Evolutionary conservation across 2,888 invertebrate species (phyloP), one percentile per base, ranked within the genome.

Genomic region (Stegana nigrithorax): DNA sequence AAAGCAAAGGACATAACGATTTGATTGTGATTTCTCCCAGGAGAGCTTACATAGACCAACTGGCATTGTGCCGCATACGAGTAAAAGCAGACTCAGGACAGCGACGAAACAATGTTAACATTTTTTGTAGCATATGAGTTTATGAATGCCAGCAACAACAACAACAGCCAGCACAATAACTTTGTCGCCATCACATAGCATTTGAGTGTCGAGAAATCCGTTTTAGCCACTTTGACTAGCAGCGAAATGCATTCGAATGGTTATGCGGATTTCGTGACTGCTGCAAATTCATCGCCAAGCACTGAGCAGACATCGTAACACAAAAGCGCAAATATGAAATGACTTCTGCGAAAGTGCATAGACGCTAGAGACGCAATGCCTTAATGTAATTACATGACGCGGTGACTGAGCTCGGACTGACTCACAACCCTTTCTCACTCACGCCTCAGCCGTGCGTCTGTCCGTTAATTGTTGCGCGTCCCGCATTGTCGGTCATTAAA

Each of bases 191-290:
- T 2, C 25, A 56, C 23, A 6, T 4, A 23, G n/a, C 26, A 26
- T 45, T 50, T 26, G 12, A 10, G 50, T 50, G 50, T 66, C 66
- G 68, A 67, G 65, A 78, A 77, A 77, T 81, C 73, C 71, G 70
- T 71, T 73, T 29, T 75, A 72, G 67, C 57, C 73, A 74, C 80
- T 79, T 70, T 63, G 63, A 56, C 57, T 45, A 63, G 65, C 69
- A 70, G 29, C 6, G 10, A 60, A 70, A 69, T 72, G 68, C 67
- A 67, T 50, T 65, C 65, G 64, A 73, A 79, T 68, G 66, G 76
- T 76, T 79, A 78, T 78, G 71, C 53, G 60, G 69, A 66, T 26
- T 73, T 67, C 73, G 75, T 79, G 77, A 71, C 68, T 66, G 10
- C 12, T 4, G 19, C 7, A 55, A 21, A 36, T 55, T 7, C 32